Conservation (phyloP, 2,888 invertebrate species). For the Hirtodrosophila trivittata region DNA sequence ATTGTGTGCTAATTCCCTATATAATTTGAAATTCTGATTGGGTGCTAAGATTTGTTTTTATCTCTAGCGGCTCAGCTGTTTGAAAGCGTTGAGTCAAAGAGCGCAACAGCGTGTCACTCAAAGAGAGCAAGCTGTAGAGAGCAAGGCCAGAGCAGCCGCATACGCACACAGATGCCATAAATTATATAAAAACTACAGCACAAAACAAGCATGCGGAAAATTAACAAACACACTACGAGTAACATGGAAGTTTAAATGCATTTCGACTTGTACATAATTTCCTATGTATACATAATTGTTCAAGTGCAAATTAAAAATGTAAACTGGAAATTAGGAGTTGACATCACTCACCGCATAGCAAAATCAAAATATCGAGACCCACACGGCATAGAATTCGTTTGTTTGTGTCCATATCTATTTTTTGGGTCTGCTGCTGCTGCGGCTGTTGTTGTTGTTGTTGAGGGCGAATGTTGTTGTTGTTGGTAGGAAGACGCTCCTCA, state of each 20-base stretch:
- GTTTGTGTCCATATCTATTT: constrained; percentile 81
- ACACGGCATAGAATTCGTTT: constrained; percentile 87
- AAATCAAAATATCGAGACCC: constrained; percentile 87
- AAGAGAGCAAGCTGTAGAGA: constrained; percentile 31
- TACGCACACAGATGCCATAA: constrained; percentile 27
- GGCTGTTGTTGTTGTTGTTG: constrained; percentile 39
- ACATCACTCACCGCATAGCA: constrained; percentile 88
- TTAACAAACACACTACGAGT: neutral
- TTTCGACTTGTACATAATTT: neutral
- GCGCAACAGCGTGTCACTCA: constrained; percentile 2
- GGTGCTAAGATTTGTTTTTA: neutral
- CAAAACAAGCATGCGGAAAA: constrained; percentile 36
- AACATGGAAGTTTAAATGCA: constrained; percentile 2
- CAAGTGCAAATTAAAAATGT: constrained; percentile 10
- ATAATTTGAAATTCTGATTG: no score
- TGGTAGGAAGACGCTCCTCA: constrained; percentile 54
- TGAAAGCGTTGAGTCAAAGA: constrained; percentile 7
- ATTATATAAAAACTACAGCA: constrained; percentile 35
- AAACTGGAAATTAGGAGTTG: constrained; percentile 1
- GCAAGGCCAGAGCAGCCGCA: constrained; percentile 16
- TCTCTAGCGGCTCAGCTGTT: constrained; percentile 24
- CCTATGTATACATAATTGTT: constrained; percentile 4
- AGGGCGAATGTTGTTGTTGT: constrained; percentile 37
- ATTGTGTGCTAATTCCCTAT: no score
- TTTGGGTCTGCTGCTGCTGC: constrained; percentile 36